Base-by-base conservation (phyloP, 2,113 vertebrate species). In the Theristicus caerulescens region DNA sequence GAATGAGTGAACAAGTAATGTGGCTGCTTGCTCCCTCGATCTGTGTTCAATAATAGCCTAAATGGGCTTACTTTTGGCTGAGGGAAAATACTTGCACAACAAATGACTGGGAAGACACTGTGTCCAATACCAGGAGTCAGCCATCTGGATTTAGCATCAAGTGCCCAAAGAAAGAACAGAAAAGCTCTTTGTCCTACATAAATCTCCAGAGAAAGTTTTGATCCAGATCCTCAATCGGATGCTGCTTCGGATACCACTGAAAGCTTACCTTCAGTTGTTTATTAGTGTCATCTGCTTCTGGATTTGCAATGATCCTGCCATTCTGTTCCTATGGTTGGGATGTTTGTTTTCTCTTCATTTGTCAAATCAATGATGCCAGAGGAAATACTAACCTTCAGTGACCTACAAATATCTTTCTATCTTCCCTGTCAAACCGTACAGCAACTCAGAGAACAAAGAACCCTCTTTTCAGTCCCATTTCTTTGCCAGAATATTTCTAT, bases 141-240 rank as follows among this genome's bases (percentile, higher is more conserved):
- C 66, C 85, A 91, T 93, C 89, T 94, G 90, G 84, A 82, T 96
- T 96, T 93, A 77, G 24, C 87, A 97, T 93, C 59, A 90, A 66
- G 38, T 96, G 59, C 81, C 82, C 34, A 1, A 91, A 91, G 54
- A 67, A 85, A 72, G 67, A 94, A 88, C 77, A 95, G 85, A 93
- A 94, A 92, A 90, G 51, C 62, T 91, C 88, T 86, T 91, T 87
- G 81, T 94, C 83, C 71, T 74, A 54, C 67, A 67, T 84, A 82
- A 90, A 93, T 81, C 92, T 94, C 74, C 52, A 52, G 93, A 76
- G 84, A 67, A 77, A 59, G 40, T 86, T 91, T 90, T 83, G 40
- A 66, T 91, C 84, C 89, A 92, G 82, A 78, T 88, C 62, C 74
- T 72, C 34, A 40, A 58, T 79, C 16, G 5, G 86, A 93, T 94